A percentile compares a stretch with the other conserved stretches of the same genome.
Evolutionary conservation across 2,113 vertebrate species (phyloP).

Genomic region (Pterocles orientalis): DNA sequence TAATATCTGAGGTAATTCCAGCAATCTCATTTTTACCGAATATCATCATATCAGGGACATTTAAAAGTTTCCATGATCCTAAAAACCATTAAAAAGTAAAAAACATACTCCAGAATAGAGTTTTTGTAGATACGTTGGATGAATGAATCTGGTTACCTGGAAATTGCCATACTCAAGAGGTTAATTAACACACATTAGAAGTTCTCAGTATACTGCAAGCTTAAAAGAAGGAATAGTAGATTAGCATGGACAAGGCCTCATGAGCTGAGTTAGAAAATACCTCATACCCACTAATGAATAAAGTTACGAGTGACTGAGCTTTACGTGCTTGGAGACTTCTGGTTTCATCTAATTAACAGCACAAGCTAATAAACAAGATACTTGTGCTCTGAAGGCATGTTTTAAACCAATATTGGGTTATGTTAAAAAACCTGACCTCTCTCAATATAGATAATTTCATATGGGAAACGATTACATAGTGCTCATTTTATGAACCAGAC

Average conservation of each 20-base stretch:
- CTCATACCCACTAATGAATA: constrained; percentile 42
- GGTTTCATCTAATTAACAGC: constrained; percentile 51
- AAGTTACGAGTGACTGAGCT: constrained; percentile 7
- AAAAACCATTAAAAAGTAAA: background rate
- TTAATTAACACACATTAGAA: constrained; percentile 64
- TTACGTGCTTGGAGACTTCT: constrained; percentile 32
- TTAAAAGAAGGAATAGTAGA: constrained; percentile 46
- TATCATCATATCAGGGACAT: no score
- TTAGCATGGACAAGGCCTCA: constrained; percentile 43
- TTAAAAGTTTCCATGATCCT: background rate
- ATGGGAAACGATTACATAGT: background rate
- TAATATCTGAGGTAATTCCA: background rate
- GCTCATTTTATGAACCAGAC: background rate
- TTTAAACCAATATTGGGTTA: constrained; percentile 17
- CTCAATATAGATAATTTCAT: background rate
- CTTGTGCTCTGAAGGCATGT: background rate
- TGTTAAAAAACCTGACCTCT: background rate
- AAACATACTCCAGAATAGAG: background rate
- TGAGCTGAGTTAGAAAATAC: constrained; percentile 5
- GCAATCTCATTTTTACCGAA: background rate
- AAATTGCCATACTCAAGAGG: constrained; percentile 23
- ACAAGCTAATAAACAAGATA: constrained; percentile 22
- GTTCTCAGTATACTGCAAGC: constrained; percentile 6
- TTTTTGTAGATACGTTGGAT: background rate
- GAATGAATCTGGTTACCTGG: constrained; percentile 1